Base-by-base conservation (phyloP, 2,113 vertebrate species). In the Telmatochromis bifrenatus region DNA sequence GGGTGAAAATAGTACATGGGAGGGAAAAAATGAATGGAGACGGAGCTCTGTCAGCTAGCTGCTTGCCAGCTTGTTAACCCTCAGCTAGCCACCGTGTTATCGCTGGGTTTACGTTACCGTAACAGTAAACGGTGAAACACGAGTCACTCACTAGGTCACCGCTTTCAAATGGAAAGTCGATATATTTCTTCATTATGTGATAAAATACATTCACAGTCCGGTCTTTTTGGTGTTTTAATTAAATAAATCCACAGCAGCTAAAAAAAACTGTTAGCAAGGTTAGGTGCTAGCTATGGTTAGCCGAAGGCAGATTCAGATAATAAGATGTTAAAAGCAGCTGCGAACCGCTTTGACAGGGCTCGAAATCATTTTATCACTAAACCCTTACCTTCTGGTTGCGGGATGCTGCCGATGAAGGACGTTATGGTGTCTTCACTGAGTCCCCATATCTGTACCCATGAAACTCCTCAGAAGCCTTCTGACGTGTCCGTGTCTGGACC, bases 401-500 rank as follows among this genome's bases (percentile, higher is more conserved):
- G 45, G 83, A 42, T 47, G 82, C 84, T 82, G 90, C 54, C 49
- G 87, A 33, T 17, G 53, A 81, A 62, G 8, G 49, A 73, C 5
- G 81, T 2, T 42, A 4, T 3, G 3, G 23, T 65, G 81, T 85
- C 85, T 51, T 95, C 75, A 94, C 26, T 12, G 42, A 51, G 87
- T 91, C 85, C 88, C 92, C 94, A 95, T 95, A 2, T 85, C 42
- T 65, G 21, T 14, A 31, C 33, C 73, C 2, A 81, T 55, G 65
- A 82, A 90, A 85, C 55, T 90, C 88, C 79, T 35, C 49, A 3
- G 14, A 88, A 90, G 54, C 90, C 84, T 91, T 92, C 81, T 93
- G 94, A 92, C 94, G 94, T 88, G 94, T 92, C 91, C 62, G 91
- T n/a, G 82, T 6, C 81, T 80, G 91, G 92, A 96, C 94, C 92